Conservation (phyloP, 2,797 vertebrate genomes). For the Acomys russatus region DNA sequence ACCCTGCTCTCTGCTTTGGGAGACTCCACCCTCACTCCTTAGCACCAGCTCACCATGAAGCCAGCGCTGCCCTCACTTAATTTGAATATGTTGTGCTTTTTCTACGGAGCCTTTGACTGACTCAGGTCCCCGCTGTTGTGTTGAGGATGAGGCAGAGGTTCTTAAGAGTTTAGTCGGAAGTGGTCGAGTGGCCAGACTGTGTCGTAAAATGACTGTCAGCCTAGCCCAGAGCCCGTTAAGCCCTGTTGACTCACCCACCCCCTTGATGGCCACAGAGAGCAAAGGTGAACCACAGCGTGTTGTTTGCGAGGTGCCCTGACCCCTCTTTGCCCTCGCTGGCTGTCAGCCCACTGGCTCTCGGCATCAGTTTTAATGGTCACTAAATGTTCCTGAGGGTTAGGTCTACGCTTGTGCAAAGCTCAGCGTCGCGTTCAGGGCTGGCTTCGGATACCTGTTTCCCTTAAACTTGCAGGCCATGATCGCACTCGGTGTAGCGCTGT, state of each 20-base stretch:
- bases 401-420: not conserved
- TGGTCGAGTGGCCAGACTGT: not conserved
- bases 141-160: not conserved
- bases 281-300: conserved; percentile 20
- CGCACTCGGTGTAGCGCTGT: not conserved
- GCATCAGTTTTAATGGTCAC: conserved; percentile 4
- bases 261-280: not conserved
- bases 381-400: not conserved
- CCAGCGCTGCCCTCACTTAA: not conserved
- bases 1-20: not conserved
- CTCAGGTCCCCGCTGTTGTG: not conserved
- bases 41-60: not conserved
- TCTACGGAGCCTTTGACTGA: not conserved
- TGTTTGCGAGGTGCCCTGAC: not conserved
- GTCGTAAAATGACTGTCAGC: not conserved
- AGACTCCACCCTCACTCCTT: not conserved
- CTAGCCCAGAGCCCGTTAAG: not conserved
- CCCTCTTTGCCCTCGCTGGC: not conserved
- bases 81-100: not conserved
- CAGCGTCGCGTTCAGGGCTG: not conserved
- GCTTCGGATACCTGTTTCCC: not conserved
- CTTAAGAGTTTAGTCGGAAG: not conserved
- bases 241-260: not conserved
- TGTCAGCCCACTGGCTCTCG: conserved; percentile 25
- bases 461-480: not conserved